Evolutionary conservation across 2,888 invertebrate genomes (phyloP), one percentile per base, ranked within the genome.

Genomic region (Pantelozetes paolii): DNA sequence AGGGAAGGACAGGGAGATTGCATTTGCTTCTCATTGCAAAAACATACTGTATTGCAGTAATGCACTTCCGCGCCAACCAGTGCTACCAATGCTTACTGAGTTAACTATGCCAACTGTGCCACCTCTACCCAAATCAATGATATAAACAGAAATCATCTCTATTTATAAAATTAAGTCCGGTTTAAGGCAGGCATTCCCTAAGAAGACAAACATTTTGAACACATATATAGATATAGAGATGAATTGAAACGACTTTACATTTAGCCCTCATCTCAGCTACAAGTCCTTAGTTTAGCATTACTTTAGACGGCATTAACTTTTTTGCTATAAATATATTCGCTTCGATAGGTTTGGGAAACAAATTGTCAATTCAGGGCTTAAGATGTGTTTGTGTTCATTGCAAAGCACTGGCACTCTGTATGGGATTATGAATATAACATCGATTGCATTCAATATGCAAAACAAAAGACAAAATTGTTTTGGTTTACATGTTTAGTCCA

Each of bases 401-500:
- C 36, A 36, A 36, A 36, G 36, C 9, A 9, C 36, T 36, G 5
- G 36, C 1, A 18, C 18, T 42, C 20, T 26, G 30, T 26, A 45
- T 69, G 45, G 20, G 64, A 64, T 64, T 64, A 64, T 64, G 15
- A 64, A 20, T 9, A 30, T 18, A 30, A 62, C 64, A 64, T 2
- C 23, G 15, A 42, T 69, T 42, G 26, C 5, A 28, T 28, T 20
- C 15, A 26, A 40, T 69, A 69, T 69, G 69, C 45, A 42, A 69
- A 69, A 69, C 69, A 40, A 42, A 69, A 69, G 1, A 18, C 45
- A 23, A 32, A 23, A 40, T 40, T 45, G 18, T 64, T 64, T 11
- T 23, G 23, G 28, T 40, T 42, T 45, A 69, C 69, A 69, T 69
- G 69, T 69, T 69, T 42, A 69, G 45, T 69, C 69, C 69, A 69